Base-by-base conservation (phyloP, 2,888 invertebrate genomes). In the Stenolophus ochropezus region DNA sequence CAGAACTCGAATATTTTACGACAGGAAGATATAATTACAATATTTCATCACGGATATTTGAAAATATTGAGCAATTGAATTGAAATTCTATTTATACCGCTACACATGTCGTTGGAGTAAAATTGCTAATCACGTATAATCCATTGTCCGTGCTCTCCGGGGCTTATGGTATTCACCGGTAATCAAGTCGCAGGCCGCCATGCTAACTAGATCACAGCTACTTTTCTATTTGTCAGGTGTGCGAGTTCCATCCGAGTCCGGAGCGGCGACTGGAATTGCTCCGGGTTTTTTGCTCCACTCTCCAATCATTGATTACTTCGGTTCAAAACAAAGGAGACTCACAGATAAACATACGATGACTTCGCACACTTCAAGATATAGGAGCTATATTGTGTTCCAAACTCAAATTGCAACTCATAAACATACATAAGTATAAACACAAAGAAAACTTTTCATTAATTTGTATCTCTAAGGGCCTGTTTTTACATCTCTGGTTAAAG, bases 191-290 rank as follows among this genome's bases (percentile, higher is more conserved):
- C 65, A 6, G 8, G 33, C 33, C 33, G 33, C 33, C 33, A 69
- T 51, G 27, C 69, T 78, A 78, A 78, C 78, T 78, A 78, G 78
- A 78, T 69, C 78, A 69, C 21, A 51, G 16, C 21, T 23, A 78
- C 61, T 78, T 78, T 78, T 78, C 78, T 25, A 51, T 78, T 69
- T 78, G 78, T 65, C 78, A 78, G 78, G 65, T 69, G 78, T 78
- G 11, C 33, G 33, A 42, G 33, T 33, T 33, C 33, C 33, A 33
- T 8, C 33, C 8, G 33, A n/a, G n/a, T n/a, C 33, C 6, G 33
- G 33, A 11, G 18, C 8, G 14, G 42, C 65, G 27, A 27, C 65
- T 61, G 25, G 61, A 25, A 61, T 61, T 61, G 61, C 61, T 25
- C 8, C 23, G 65, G 33, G 18, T 69, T 69, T 69, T 69, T 69